Percentiles rank a stretch among this genome's conserved stretches.
These are phyloP conservation scores for Hemiscyllium ocellatum DNA, from an alignment of 2,113 vertebrate genomes.

Conservation along the genomic window DNA sequence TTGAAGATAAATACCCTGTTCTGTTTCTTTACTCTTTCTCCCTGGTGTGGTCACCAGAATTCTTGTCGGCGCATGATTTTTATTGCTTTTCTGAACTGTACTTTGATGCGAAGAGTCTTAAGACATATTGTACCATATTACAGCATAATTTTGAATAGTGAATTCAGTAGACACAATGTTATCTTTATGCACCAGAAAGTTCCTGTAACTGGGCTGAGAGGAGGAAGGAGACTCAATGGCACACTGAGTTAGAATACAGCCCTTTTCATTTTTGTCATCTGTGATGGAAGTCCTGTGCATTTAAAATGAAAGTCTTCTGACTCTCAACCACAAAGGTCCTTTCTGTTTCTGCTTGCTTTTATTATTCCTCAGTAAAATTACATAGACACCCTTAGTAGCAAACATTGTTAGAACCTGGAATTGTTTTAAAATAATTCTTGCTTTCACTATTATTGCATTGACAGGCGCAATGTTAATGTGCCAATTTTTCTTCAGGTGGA, in stretches of 20 bases:
- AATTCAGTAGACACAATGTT: not conserved
- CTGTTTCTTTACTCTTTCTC: not conserved
- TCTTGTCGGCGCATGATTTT: not conserved
- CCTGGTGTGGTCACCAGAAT: not conserved
- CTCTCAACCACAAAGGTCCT: not conserved
- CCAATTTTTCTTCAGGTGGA: not conserved
- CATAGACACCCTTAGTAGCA: not conserved
- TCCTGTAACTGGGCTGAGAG: not conserved
- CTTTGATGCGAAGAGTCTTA: not conserved
- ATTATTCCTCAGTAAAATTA: not conserved
- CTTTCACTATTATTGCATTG: not conserved
- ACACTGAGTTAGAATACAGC: not conserved
- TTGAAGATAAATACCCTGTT: not conserved
- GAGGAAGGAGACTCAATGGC: not conserved
- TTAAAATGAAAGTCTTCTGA: not conserved
- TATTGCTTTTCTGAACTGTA: not conserved
- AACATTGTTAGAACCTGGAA: not conserved
- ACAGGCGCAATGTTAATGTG: not conserved
- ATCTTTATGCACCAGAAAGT: conserved; percentile 1
- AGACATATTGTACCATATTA: not conserved
- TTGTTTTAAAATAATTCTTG: not conserved
- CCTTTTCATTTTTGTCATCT: conserved; percentile 21
- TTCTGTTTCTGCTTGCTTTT: not conserved
- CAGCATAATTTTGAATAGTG: not conserved
- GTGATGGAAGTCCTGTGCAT: not conserved